phyloP scores from a whole-genome alignment of 2,888 invertebrate species.

The Acheta domesticus region DNA sequence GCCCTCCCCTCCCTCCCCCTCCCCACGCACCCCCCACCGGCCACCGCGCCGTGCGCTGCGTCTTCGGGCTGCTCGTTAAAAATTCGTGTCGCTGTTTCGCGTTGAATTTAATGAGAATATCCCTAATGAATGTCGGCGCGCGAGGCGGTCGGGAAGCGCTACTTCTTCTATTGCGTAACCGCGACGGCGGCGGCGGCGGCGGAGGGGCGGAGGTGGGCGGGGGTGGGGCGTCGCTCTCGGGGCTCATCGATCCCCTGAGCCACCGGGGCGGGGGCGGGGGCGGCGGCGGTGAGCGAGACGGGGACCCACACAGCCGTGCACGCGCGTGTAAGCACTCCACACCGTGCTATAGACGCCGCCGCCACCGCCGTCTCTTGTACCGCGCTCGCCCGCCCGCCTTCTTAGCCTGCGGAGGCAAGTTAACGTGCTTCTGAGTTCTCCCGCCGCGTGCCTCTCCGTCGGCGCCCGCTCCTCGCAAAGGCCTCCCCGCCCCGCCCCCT shows the following conservation, averaged over 20 bases:
- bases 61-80: neutral
- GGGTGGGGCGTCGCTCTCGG: neutral
- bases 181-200: neutral
- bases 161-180: neutral
- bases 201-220: neutral
- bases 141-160: neutral
- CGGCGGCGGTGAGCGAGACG: neutral
- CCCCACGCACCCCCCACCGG: too few species aligned
- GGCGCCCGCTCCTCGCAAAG: neutral
- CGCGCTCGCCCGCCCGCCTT: too few species aligned
- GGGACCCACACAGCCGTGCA: neutral
- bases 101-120: constrained; percentile 7
- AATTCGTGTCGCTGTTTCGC: constrained; percentile 6
- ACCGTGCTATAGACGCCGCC: too few species aligned
- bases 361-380: too few species aligned
- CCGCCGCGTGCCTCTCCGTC: neutral
- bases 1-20: too few species aligned
- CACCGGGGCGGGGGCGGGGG: too few species aligned
- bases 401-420: too few species aligned
- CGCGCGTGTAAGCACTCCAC: neutral
- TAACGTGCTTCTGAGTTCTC: too few species aligned
- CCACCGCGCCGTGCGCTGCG: too few species aligned
- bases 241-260: neutral
- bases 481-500: neutral
- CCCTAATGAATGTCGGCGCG: neutral